phyloP scores from a whole-genome alignment of 1,140 invertebrate species.

The Drosophila tropicalis region DNA sequence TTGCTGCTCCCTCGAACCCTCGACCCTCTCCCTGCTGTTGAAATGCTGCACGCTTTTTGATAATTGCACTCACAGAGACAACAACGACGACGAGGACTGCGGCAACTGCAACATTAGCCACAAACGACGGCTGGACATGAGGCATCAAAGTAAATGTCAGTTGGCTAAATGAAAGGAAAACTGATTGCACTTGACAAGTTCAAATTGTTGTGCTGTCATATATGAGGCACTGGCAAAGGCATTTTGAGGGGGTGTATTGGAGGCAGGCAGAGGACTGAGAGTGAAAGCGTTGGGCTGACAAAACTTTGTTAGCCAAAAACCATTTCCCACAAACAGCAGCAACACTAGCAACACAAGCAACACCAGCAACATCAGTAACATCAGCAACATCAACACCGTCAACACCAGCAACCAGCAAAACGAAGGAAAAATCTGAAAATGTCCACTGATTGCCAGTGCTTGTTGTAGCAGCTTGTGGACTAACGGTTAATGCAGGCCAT shows the following conservation, averaged over 20 bases:
- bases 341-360: neutral
- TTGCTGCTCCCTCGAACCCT: slow-evolving; percentile 17
- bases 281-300: slow-evolving; percentile 63
- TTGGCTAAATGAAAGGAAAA: slow-evolving; percentile 74
- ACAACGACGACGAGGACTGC: neutral
- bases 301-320: slow-evolving; percentile 38
- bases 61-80: slow-evolving; percentile 54
- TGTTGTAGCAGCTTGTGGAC: slow-evolving; percentile 57
- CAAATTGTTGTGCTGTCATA: slow-evolving; percentile 67
- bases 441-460: slow-evolving; percentile 77
- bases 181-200: slow-evolving; percentile 80
- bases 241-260: neutral
- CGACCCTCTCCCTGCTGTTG: slow-evolving; percentile 50
- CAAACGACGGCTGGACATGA: slow-evolving; percentile 44
- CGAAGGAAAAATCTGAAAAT: slow-evolving; percentile 62
- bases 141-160: slow-evolving; percentile 74
- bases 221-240: slow-evolving; percentile 36
- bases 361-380: neutral
- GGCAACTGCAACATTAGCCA: neutral
- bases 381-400: neutral
- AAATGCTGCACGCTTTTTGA: slow-evolving; percentile 79
- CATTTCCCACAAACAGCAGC: slow-evolving; percentile 28
- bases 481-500: slow-evolving; percentile 83
- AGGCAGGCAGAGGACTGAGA: slow-evolving; percentile 37
- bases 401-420: neutral